Evolutionary conservation across 2,797 vertebrate species (phyloP).

Genomic region (Enteromius argenteus): DNA sequence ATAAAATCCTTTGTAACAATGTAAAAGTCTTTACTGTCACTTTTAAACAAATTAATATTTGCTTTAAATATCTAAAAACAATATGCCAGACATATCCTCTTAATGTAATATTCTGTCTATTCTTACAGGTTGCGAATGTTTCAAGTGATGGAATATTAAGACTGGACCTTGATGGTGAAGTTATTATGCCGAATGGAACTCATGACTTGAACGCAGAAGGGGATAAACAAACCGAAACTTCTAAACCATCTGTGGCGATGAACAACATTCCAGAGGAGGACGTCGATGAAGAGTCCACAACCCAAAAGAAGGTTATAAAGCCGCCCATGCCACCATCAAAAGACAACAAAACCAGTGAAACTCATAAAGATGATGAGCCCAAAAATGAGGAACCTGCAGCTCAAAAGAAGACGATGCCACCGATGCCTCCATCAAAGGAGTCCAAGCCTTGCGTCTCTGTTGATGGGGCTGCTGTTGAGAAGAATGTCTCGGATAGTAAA

Average conservation of each 20-base stretch:
- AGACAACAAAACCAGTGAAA: slow-evolving; percentile 66
- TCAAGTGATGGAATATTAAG: slow-evolving; percentile 87
- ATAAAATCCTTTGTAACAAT: background rate
- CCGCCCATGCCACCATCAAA: slow-evolving; percentile 75
- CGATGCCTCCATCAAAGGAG: slow-evolving; percentile 69
- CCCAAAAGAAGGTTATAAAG: slow-evolving; percentile 69
- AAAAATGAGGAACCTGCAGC: slow-evolving; percentile 53
- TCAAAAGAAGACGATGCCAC: slow-evolving; percentile 65
- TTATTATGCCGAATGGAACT: slow-evolving; percentile 75
- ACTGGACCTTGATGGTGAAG: slow-evolving; percentile 85
- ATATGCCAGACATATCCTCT: background rate
- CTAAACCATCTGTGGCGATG: slow-evolving; percentile 73
- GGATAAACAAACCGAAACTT: slow-evolving; percentile 65
- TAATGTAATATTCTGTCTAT: slow-evolving; percentile 18
- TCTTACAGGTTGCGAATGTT: slow-evolving; percentile 82
- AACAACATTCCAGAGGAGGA: slow-evolving; percentile 51
- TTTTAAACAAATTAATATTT: background rate
- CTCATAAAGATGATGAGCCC: slow-evolving; percentile 53
- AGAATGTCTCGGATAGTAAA: slow-evolving; percentile 60
- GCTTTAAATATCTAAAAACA: background rate
- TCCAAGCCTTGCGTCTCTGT: slow-evolving; percentile 58
- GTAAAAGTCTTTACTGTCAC: background rate
- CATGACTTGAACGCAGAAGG: slow-evolving; percentile 57
- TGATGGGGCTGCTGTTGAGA: slow-evolving; percentile 48
- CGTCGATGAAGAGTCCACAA: slow-evolving; percentile 37